phyloP scores from a whole-genome alignment of 2,888 invertebrate genomes.

The Dolomedes plantarius region DNA sequence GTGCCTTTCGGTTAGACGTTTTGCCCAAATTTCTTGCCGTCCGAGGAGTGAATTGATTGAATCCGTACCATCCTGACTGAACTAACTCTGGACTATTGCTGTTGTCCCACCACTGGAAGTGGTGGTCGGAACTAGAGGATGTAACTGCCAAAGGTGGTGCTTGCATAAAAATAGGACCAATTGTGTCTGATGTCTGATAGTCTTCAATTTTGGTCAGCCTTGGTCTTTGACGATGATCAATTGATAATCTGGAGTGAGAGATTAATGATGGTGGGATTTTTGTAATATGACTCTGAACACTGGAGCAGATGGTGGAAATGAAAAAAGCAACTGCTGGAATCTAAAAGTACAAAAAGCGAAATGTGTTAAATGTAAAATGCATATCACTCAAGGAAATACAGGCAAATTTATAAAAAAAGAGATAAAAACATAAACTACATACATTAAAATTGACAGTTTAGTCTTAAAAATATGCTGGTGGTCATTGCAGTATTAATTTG shows the following conservation, averaged over 20 bases:
- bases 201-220: background rate
- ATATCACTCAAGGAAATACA: no score
- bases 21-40: slow-evolving; percentile 41
- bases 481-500: no score
- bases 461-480: no score
- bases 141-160: background rate
- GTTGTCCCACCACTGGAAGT: slow-evolving; percentile 11
- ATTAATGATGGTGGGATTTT: background rate
- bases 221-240: background rate
- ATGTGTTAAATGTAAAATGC: no score
- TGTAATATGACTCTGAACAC: background rate
- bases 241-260: background rate
- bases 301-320: background rate
- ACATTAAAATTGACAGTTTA: no score
- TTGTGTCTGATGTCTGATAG: background rate
- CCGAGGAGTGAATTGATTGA: slow-evolving; percentile 42
- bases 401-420: no score
- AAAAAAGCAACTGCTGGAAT: background rate
- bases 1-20: background rate
- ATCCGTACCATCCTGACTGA: slow-evolving; percentile 36
- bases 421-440: no score
- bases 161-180: background rate
- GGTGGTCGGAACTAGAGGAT: background rate
- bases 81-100: background rate
- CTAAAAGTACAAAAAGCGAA: background rate